Base-by-base conservation (phyloP, 2,888 invertebrate species). In the Xestia ashworthii region DNA sequence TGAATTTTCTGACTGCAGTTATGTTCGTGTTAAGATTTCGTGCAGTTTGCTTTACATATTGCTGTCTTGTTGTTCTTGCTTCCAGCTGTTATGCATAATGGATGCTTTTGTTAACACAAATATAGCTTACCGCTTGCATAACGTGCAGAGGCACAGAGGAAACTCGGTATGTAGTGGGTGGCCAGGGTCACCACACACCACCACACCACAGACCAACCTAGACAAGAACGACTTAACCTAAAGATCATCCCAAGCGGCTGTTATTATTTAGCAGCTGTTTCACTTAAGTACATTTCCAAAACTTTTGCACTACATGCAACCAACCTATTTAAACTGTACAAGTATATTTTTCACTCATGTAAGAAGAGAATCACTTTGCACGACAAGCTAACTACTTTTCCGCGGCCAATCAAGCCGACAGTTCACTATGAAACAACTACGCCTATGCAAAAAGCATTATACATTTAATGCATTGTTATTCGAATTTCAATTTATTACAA, bases 1-100 rank as follows among this genome's bases (percentile, higher is more conserved):
- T 60, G 62, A 60, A 69, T 81, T 73, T 62, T 58, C 53, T 25
- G 55, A 38, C 16, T 67, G 6, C 53, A 80, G 46, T 78, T 82
- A 62, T 55, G 48, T 76, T 65, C 38, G 67, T 44, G 53, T 32
- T 38, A 22, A 48, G 50, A 80, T 82, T 76, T 69, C 25, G 48
- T 62, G 50, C 11, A 78, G 65, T 73, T 62, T 70, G 38, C 32
- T 60, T 53, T 44, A 25, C 50, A 67, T 11, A 64, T 78, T 46
- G 55, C 6, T 53, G 38, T 19, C 12, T 81, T 69, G 41, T 53
- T 67, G 48, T 71, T 70, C 55, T 77, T 60, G 1, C 22, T 41
- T 41, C 25, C 25, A 48, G 2, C 12, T 55, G 14, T 46, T 81
- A 9, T 48, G 19, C n/a, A 55, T 44, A 48, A 50, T 50, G 41